Percentiles rank a stretch among this genome's conserved stretches.
Evolutionary conservation across 2,113 vertebrate genomes (phyloP).

Genomic region (Colinus virginianus): DNA sequence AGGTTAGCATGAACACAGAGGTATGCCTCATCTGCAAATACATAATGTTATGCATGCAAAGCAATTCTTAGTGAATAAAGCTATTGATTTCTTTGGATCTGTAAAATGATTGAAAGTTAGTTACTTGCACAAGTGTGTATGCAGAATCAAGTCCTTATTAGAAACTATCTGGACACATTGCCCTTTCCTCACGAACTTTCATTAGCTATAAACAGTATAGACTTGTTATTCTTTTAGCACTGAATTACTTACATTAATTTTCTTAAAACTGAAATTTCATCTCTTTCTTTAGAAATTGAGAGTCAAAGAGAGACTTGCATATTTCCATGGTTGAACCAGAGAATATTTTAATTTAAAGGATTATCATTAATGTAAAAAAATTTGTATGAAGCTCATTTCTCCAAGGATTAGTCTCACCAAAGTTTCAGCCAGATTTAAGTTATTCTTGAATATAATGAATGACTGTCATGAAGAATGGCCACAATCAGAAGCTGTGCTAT

Average conservation of each 20-base stretch:
- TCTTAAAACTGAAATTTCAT: constrained; percentile 12
- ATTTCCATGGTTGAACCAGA: not conserved
- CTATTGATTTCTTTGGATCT: not conserved
- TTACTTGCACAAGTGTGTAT: not conserved
- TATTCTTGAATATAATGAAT: constrained; percentile 3
- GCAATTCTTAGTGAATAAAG: not conserved
- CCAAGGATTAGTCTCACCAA: not conserved
- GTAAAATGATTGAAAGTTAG: not conserved
- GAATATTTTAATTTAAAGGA: constrained; percentile 15
- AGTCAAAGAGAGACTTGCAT: not conserved
- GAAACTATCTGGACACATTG: not conserved
- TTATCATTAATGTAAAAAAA: not conserved
- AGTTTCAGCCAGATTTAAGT: constrained; percentile 22
- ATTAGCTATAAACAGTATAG: not conserved
- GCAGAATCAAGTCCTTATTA: not conserved
- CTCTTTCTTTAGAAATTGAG: not conserved
- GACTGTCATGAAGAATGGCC: not conserved
- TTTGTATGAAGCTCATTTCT: constrained; percentile 24
- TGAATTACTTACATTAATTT: constrained; percentile 11
- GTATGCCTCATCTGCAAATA: not conserved
- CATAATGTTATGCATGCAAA: not conserved
- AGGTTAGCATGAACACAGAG: not conserved
- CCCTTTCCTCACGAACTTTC: not conserved
- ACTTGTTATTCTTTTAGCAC: not conserved
- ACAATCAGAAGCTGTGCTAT: not conserved